Evolutionary conservation across 2,797 vertebrate genomes (phyloP), one percentile per base, ranked within the genome.

Genomic region (Poecilia velifera): DNA sequence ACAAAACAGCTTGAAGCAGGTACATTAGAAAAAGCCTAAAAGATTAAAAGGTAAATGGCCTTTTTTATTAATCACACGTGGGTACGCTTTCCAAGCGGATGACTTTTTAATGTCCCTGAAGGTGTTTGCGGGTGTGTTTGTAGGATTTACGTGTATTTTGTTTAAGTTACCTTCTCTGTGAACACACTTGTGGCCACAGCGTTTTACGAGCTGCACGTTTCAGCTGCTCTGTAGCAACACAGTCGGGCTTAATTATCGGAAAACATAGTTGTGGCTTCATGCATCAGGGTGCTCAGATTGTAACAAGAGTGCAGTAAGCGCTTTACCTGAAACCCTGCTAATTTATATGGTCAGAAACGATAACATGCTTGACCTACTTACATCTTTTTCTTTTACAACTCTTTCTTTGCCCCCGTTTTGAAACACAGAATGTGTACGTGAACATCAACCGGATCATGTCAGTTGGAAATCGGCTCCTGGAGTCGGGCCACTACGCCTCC

Each of bases 371-470:
- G 9, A 46, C 22, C 53, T 80, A 34, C 10, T 76, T 22, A 3
- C 13, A 5, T 57, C 0, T 18, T 49, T 12, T 77, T 36, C 45
- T 46, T 34, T 16, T 25, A 2, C 12, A 22, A 66, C 49, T 25
- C 41, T 28, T 59, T 80, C 34, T 74, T 41, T 76, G 4, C 81
- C 76, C 14, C 28, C 3, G 82, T 49, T 77, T 70, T 57, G 20
- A 28, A 76, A 78, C 43, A 0, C 82, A 99, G 98, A 99, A 99
- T 57, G 98, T 99, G 84, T 99, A 99, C 1, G 98, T 99, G 82
- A 99, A 99, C 95, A 99, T 99, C 89, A 99, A 98, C 92, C 97
- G 98, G 89, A 99, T 99, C 92, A 98, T 99, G 98, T 99, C 98
- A 0, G 98, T 99, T 53, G 98, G 98, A 59, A 98, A 96, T 89